phyloP scores from a whole-genome alignment of 2,797 vertebrate species.

The Chloroceryle inda region DNA sequence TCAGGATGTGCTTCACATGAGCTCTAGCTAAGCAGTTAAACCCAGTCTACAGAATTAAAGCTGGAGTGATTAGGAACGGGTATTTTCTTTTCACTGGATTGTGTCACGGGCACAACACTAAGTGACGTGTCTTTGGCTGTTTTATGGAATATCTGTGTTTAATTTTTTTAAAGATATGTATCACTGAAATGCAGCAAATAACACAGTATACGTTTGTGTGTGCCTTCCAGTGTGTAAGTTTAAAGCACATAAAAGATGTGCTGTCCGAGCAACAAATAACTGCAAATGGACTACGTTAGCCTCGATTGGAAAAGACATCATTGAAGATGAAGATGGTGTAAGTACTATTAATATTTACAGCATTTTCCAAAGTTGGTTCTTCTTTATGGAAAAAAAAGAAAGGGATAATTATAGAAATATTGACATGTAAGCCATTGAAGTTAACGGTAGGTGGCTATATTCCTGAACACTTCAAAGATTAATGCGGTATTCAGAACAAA shows the following conservation, averaged over 20 bases:
- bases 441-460: background rate
- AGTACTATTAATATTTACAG: conserved; percentile 53
- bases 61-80: background rate
- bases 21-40: background rate
- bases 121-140: background rate
- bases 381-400: background rate
- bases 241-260: conserved; percentile 98
- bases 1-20: background rate
- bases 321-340: conserved; percentile 97
- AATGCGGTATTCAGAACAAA: background rate
- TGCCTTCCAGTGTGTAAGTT: conserved; percentile 93
- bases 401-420: background rate
- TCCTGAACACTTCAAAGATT: background rate
- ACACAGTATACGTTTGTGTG: background rate
- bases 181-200: background rate
- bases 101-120: background rate
- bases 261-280: conserved; percentile 96
- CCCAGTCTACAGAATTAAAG: background rate
- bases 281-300: conserved; percentile 99
- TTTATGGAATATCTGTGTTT: background rate
- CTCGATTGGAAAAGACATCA: conserved; percentile 96
- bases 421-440: background rate
- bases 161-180: background rate
- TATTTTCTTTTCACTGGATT: background rate
- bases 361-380: background rate